Evolutionary conservation across 2,797 vertebrate species (phyloP).

Genomic region (Paguma larvata): DNA sequence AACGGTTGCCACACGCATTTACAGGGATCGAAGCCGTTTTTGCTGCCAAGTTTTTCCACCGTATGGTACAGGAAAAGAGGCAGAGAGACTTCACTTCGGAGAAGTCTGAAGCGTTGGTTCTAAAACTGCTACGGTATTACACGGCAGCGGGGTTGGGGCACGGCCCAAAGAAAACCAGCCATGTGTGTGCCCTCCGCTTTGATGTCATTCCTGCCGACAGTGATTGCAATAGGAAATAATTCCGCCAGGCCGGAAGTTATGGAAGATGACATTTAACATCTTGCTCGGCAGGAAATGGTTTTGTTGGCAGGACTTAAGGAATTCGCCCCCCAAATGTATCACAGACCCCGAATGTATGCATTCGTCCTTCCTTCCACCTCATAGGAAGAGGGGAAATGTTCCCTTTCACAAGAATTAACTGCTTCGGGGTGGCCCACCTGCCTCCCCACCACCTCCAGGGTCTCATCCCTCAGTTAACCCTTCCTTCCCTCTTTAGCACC

Average conservation of each 20-base stretch:
- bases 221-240: conserved; percentile 41
- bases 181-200: neutral
- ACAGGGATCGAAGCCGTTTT: neutral
- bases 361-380: neutral
- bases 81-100: neutral
- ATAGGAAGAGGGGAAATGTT: neutral
- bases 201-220: neutral
- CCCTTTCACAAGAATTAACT: neutral
- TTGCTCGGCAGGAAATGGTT: conserved; percentile 43
- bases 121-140: neutral
- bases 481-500: neutral
- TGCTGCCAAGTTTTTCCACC: conserved; percentile 16
- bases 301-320: neutral
- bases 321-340: neutral
- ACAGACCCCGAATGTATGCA: neutral
- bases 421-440: neutral
- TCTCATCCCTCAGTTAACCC: neutral
- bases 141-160: neutral
- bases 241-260: neutral
- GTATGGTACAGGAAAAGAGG: neutral
- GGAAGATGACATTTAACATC: neutral
- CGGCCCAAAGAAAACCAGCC: neutral
- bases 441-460: neutral
- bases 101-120: neutral
- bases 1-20: neutral